These are phyloP conservation scores for Dasyurus viverrinus DNA, from an alignment of 2,113 vertebrate species.

Conservation along the genomic window DNA sequence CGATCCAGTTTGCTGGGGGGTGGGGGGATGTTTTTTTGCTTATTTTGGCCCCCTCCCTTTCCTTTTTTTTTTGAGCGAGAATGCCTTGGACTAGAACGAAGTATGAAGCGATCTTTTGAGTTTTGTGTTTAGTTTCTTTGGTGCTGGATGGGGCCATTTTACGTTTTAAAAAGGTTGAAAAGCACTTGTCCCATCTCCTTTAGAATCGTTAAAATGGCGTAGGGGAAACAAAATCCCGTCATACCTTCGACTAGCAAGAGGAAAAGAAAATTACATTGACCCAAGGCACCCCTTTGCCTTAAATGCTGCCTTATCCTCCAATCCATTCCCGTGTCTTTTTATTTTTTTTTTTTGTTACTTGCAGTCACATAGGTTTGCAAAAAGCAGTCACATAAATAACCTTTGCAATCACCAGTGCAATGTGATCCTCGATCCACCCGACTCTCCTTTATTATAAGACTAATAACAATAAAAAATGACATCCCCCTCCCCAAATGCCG, in stretches of 20 bases:
- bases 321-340: not conserved
- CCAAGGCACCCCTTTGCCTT: conserved; percentile 55
- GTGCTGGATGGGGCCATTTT: conserved; percentile 78
- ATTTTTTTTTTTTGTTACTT: conserved; percentile 70
- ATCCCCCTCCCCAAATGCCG: conserved; percentile 78
- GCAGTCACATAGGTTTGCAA: conserved; percentile 85
- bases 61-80: not conserved
- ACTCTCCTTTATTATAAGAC: conserved; percentile 58
- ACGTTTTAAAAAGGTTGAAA: conserved; percentile 80
- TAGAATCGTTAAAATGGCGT: conserved; percentile 78
- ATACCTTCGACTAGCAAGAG: conserved; percentile 70
- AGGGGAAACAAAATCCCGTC: conserved; percentile 72
- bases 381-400: conserved; percentile 85
- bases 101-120: not conserved
- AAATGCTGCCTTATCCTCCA: conserved; percentile 52
- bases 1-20: not conserved
- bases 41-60: too few species aligned
- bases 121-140: conserved; percentile 41
- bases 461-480: conserved; percentile 73
- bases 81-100: not conserved
- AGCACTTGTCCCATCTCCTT: conserved; percentile 82
- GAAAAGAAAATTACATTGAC: conserved; percentile 51
- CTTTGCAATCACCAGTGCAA: conserved; percentile 69
- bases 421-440: conserved; percentile 63
- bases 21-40: not conserved